Percentiles rank a stretch among this genome's conserved stretches.
Evolutionary conservation across 2,888 invertebrate species (phyloP).

Genomic region (Calliphora vomitoria): DNA sequence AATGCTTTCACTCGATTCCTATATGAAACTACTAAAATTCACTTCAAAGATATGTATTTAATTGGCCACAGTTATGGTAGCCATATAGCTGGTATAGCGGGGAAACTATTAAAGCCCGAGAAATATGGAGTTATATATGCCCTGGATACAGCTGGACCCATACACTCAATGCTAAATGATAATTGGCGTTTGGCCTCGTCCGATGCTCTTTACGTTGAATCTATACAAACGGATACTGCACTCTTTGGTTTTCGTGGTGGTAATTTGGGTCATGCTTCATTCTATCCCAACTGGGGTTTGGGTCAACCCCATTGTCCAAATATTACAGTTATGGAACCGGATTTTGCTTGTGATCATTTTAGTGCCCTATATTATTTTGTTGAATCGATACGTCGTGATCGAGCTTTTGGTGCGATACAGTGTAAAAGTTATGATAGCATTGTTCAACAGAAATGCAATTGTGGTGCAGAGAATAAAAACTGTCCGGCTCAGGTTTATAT

Average conservation of each 20-base stretch:
- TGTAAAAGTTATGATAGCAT: slow-evolving; percentile 75
- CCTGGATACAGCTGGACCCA: slow-evolving; percentile 81
- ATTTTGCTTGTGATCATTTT: slow-evolving; percentile 77
- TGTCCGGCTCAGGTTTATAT: slow-evolving; percentile 75
- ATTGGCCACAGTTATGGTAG: slow-evolving; percentile 81
- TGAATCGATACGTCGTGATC: slow-evolving; percentile 76
- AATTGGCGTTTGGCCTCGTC: slow-evolving; percentile 77
- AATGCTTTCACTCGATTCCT: slow-evolving; percentile 78
- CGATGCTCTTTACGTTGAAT: slow-evolving; percentile 81
- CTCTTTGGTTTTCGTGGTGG: slow-evolving; percentile 77
- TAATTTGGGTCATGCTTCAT: slow-evolving; percentile 79
- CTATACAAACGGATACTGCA: slow-evolving; percentile 80
- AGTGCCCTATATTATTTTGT: slow-evolving; percentile 78
- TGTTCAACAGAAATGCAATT: slow-evolving; percentile 74
- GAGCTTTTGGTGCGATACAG: slow-evolving; percentile 76
- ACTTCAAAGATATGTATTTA: slow-evolving; percentile 76
- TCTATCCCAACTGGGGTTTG: slow-evolving; percentile 81
- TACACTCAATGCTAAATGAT: slow-evolving; percentile 71
- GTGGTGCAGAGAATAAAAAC: slow-evolving; percentile 57
- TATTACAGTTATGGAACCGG: slow-evolving; percentile 75
- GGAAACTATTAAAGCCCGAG: slow-evolving; percentile 75
- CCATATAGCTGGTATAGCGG: slow-evolving; percentile 80
- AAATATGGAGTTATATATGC: slow-evolving; percentile 79
- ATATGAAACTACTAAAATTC: slow-evolving; percentile 63
- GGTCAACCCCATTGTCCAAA: slow-evolving; percentile 81